Base-by-base conservation (phyloP, 2,888 invertebrate species). In the Melipona beecheii region DNA sequence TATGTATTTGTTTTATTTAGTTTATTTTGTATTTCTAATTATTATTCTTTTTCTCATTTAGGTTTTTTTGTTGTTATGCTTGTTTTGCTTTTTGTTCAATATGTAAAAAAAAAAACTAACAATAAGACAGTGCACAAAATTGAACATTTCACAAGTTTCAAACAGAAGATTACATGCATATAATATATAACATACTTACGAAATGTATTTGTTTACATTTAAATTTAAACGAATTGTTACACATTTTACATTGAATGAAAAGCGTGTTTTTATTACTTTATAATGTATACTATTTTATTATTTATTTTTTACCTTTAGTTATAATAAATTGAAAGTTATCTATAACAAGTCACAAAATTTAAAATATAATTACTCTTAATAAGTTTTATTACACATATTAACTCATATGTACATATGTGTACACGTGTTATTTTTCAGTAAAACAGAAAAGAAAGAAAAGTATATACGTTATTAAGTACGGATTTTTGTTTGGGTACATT, bases 381-480 rank as follows among this genome's bases (percentile, higher is more conserved):
- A 9, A 72, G 60, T 65, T 54, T 31, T 56, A 15, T 49, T 77
- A 36, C 19, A 24, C 2, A 52, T 64, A 43, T 19, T 43, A 43
- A 11, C 13, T 52, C 21, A 27, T 78, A 54, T 76, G 60, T 76
- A 69, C 36, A 60, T 62, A 70, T 27, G 21, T 58, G 56, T 62
- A 64, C 31, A 69, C 31, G 17, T 54, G n/a, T 54, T 62, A 68
- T 54, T 78, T 27, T 77, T 69, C 17, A 13, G 56, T 54, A n/a
- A n/a, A 31, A 56, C 56, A 58, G 5, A 58, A 56, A n/a, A n/a
- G 13, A 54, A n/a, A 58, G 36, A 21, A 64, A 71, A 56, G 19
- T 5, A 58, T 87, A 71, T 77, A 69, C 75, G 73, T 86, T 78
- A 66, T 69, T 73, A 27, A 78, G 49, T 49, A 60, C 58, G 24